Base-by-base conservation (phyloP, 2,113 vertebrate species). In the Oncorhynchus masou region DNA sequence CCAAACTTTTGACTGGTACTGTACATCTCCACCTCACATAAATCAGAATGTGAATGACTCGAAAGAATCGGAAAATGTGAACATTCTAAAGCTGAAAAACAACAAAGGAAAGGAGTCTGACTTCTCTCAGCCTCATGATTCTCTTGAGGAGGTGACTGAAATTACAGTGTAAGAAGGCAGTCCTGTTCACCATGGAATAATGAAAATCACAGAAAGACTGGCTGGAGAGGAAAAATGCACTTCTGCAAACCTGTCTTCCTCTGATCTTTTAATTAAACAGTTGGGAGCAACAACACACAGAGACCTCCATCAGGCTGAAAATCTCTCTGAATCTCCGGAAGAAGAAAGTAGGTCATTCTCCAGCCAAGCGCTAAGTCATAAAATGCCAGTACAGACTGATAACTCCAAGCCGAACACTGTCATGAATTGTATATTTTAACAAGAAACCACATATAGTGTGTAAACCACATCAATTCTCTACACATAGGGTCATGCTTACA, bases 261-360 rank as follows among this genome's bases (percentile, higher is more conserved):
- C 80, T 66, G 54, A 22, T 69, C 34, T 68, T 80, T 74, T 86
- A 74, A 90, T 79, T 75, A 79, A 89, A 81, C 75, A 81, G 71
- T 68, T 69, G 27, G 81, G 57, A 45, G 5, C 16, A 45, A 45
- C 76, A 31, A 51, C 84, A 19, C 75, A 75, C n/a, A 29, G 49
- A 39, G 34, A 8, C 59, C 59, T 84, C 76, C 57, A 79, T 81
- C 75, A 65, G 24, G 25, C 5, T 4, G 45, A 74, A 74, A 75
- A 74, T 19, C 60, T 24, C 74, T 39, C 68, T 65, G 31, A 68
- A 82, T 70, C 67, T 74, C 62, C 65, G 24, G 76, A 73, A 74
- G 83, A 71, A 11, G 75, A 77, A 80, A 84, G 71, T 20, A 84
- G 71, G 29, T 45, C 22, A 77, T 76, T 85, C 76, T 74, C 77